Base-by-base conservation (phyloP, 1,140 invertebrate species). In the Eumaeus atala region DNA sequence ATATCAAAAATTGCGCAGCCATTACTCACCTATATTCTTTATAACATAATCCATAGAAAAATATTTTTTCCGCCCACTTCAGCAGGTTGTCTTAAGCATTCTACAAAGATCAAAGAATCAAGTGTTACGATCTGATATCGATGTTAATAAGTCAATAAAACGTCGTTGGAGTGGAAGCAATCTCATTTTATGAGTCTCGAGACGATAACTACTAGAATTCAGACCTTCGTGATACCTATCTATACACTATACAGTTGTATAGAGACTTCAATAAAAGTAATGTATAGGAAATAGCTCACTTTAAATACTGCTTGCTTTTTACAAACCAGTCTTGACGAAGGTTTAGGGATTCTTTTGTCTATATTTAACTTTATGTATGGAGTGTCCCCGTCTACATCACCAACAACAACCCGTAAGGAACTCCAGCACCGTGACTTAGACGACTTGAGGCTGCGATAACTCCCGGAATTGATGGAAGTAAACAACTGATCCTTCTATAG, bases 91-190 rank as follows among this genome's bases (percentile, higher is more conserved):
- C 51, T 66, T 70, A 74, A 78, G 77, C 72, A 67, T 77, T 77
- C 75, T 66, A 72, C 70, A 63, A 73, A 74, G 77, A 84, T 84
- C 80, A 80, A 82, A 82, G 80, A 84, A 82, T 78, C 71, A 70
- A 83, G 72, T 76, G 76, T 80, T 79, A 82, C 79, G 77, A 83
- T 82, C 77, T 73, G 78, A 85, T 84, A 84, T 84, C 80, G 80
- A 80, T 82, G 80, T 80, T 84, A 85, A 85, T 83, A 85, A 85
- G 82, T 84, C 80, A 84, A 85, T 85, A 85, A 85, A 84, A 85
- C 77, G 79, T 72, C 75, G 77, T 67, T 71, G 69, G 67, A 79
- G 72, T 85, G 70, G 69, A 85, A 77, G 80, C 82, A 83, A 85
- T 85, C 80, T 84, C 78, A 79, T 83, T 85, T 85, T 84, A 85